Percentiles rank a stretch among this genome's conserved stretches.
These are phyloP conservation scores for Sebastes taczanowskii DNA, from an alignment of 2,797 vertebrate species.

Conservation along the genomic window DNA sequence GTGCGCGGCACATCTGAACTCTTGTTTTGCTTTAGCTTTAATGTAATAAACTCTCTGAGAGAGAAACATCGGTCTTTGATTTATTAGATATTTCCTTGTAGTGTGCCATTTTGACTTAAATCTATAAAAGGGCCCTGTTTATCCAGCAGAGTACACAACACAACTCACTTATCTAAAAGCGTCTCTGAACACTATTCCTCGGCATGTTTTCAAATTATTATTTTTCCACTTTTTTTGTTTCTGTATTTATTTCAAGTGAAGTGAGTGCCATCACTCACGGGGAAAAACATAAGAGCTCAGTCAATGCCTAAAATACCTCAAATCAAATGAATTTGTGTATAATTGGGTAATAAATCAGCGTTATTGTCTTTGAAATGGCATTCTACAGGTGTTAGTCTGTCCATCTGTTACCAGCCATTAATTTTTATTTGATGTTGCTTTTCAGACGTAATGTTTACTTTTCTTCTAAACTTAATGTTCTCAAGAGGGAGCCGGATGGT, in stretches of 20 bases:
- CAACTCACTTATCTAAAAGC: neutral
- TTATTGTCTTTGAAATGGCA: conserved; percentile 2
- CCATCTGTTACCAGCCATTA: neutral
- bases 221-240: neutral
- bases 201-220: neutral
- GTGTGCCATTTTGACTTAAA: conserved; percentile 20
- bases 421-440: neutral
- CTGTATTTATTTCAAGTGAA: neutral
- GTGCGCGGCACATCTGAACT: conserved; percentile 17
- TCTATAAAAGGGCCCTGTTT: conserved; percentile 14
- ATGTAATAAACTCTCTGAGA: conserved; percentile 25
- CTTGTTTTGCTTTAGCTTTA: conserved; percentile 22
- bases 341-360: conserved; percentile 24
- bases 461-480: conserved; percentile 1
- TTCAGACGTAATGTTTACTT: conserved; percentile 2
- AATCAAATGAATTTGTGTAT: conserved; percentile 10
- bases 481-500: conserved; percentile 1
- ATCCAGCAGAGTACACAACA: conserved; percentile 11
- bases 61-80: conserved; percentile 30
- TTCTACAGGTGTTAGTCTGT: neutral
- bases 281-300: neutral
- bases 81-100: conserved; percentile 9
- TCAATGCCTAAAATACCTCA: conserved; percentile 1
- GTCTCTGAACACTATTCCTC: neutral
- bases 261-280: conserved; percentile 3